phyloP scores from a whole-genome alignment of 2,888 invertebrate species.

The Cerastis leucographa region DNA sequence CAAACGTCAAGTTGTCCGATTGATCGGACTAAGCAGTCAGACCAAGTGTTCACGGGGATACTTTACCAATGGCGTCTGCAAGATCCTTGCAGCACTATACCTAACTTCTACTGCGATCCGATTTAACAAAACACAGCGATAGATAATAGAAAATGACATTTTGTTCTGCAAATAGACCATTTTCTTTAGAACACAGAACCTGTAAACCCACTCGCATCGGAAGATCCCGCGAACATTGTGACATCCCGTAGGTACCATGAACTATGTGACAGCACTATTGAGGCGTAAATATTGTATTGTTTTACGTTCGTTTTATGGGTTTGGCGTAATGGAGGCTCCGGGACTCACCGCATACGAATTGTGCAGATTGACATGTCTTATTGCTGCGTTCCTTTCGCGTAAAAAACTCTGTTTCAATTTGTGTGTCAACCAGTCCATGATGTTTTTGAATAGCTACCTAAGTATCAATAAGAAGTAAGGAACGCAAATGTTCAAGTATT shows the following conservation, averaged over 20 bases:
- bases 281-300: conserved; percentile 74
- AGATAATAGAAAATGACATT: background rate
- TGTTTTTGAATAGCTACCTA: background rate
- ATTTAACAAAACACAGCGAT: background rate
- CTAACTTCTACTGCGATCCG: background rate
- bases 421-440: background rate
- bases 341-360: conserved; percentile 72
- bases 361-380: conserved; percentile 54
- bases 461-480: background rate
- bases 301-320: conserved; percentile 77
- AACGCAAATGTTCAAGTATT: background rate
- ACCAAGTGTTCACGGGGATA: too few species aligned
- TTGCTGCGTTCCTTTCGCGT: conserved; percentile 39
- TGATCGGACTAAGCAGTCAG: too few species aligned
- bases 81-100: background rate
- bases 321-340: conserved; percentile 69
- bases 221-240: conserved; percentile 18
- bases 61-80: too few species aligned
- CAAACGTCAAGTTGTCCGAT: too few species aligned
- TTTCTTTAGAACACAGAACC: background rate
- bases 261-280: conserved; percentile 66
- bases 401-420: conserved; percentile 43
- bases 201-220: background rate
- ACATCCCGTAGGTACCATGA: conserved; percentile 30
- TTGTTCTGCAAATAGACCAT: background rate